A percentile compares a stretch with the other conserved stretches of the same genome.
Evolutionary conservation across 2,888 invertebrate species (phyloP).

Genomic region (Baccha elongata): DNA sequence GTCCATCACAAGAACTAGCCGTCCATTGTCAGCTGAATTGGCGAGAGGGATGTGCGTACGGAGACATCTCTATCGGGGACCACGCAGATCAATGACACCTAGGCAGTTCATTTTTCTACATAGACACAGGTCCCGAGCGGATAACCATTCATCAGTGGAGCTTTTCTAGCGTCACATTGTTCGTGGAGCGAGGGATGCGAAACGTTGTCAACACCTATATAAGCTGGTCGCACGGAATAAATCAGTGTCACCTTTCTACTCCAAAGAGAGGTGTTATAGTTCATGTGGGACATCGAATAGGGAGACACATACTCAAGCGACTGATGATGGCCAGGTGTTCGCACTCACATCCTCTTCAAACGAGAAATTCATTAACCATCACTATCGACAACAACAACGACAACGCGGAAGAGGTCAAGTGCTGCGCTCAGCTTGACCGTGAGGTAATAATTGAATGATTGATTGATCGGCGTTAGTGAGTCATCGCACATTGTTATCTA

Average conservation of each 20-base stretch:
- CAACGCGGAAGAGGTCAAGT: constrained; percentile 60
- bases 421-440: constrained; percentile 54
- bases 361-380: constrained; percentile 57
- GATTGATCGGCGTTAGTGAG: constrained; percentile 72
- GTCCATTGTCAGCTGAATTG: constrained; percentile 51
- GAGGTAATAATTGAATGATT: constrained; percentile 70
- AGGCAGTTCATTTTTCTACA: constrained; percentile 8
- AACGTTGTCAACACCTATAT: constrained; percentile 64
- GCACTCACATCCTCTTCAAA: constrained; percentile 26
- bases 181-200: not conserved
- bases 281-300: constrained; percentile 49
- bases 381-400: not conserved
- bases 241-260: constrained; percentile 60
- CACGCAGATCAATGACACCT: constrained; percentile 62
- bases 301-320: not conserved
- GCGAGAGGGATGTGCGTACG: constrained; percentile 53
- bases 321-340: constrained; percentile 62
- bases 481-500: constrained; percentile 67
- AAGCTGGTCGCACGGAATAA: constrained; percentile 61
- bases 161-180: constrained; percentile 58
- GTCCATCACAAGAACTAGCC: constrained; percentile 32
- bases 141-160: constrained; percentile 66
- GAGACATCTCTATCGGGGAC: constrained; percentile 66
- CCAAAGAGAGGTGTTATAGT: constrained; percentile 61
- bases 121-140: constrained; percentile 43